Evolutionary conservation across 2,113 vertebrate species (phyloP).

Genomic region (Bufo bufo): DNA sequence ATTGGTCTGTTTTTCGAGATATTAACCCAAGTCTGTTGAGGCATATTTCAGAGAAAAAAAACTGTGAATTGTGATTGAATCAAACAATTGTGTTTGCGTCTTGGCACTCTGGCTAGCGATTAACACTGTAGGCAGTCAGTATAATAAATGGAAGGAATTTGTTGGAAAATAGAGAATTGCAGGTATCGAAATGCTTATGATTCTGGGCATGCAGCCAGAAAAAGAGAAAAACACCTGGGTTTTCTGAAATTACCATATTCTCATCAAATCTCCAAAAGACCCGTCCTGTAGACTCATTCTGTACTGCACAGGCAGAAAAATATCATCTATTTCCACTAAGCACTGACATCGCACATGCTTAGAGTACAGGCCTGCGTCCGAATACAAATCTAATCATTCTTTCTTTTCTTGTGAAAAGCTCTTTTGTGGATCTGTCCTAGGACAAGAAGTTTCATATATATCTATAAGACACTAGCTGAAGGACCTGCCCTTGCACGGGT

Average conservation of each 20-base stretch:
- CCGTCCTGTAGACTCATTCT: slow-evolving; percentile 49
- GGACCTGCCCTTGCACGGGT: too few relatives aligned
- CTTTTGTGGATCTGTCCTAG: too few relatives aligned
- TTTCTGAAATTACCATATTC: slow-evolving; percentile 56
- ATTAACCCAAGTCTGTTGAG: slow-evolving; percentile 53
- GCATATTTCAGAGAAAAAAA: slow-evolving; percentile 46
- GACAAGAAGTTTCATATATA: too few relatives aligned
- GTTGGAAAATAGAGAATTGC: slow-evolving; percentile 58
- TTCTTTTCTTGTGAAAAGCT: not conserved
- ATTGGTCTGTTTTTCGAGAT: slow-evolving; percentile 51
- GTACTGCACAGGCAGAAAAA: slow-evolving; percentile 9
- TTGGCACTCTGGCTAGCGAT: slow-evolving; percentile 54
- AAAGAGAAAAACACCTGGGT: slow-evolving; percentile 57
- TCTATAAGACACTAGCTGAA: too few relatives aligned
- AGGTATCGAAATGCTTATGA: slow-evolving; percentile 60
- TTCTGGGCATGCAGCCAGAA: slow-evolving; percentile 57
- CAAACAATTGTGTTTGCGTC: slow-evolving; percentile 58
- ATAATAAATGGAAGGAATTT: slow-evolving; percentile 61
- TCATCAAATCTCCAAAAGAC: slow-evolving; percentile 52
- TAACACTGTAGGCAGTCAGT: slow-evolving; percentile 61
- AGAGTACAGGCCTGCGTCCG: not conserved
- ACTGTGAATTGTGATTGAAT: slow-evolving; percentile 51
- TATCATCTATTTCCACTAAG: slow-evolving; percentile 39
- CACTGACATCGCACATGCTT: slow-evolving; percentile 14
- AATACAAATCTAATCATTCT: slow-evolving; percentile 24